Conservation (phyloP, 1,140 invertebrate species). For the Musca vetustissima region DNA sequence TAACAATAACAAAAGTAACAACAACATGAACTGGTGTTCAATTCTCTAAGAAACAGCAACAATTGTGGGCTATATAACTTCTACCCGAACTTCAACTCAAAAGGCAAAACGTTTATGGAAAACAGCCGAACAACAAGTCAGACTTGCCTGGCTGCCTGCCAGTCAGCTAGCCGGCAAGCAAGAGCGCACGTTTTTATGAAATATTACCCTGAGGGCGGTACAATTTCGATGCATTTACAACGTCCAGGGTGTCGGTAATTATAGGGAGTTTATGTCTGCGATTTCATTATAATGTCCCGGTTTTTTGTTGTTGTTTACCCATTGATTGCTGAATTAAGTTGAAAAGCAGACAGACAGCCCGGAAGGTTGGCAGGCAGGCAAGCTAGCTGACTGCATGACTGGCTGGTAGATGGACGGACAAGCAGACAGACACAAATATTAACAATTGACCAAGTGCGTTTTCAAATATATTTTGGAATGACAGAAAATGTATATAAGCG, state of each 20-base stretch:
- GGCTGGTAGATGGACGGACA: too few relatives aligned
- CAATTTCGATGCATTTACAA: slow-evolving; percentile 55
- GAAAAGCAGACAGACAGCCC: slow-evolving; percentile 14
- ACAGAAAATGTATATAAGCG: too few relatives aligned
- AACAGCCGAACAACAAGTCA: too few relatives aligned
- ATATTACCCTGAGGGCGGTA: slow-evolving; percentile 47
- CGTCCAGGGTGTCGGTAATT: slow-evolving; percentile 55
- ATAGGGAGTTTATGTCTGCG: slow-evolving; percentile 55
- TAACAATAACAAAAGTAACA: slow-evolving; percentile 5
- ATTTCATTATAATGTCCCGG: slow-evolving; percentile 37
- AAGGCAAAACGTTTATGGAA: too few relatives aligned
- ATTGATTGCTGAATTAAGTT: slow-evolving; percentile 34
- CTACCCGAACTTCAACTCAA: too few relatives aligned
- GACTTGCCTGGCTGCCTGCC: too few relatives aligned
- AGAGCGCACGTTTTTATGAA: slow-evolving; percentile 33
- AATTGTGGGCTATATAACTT: too few relatives aligned
- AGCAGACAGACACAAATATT: too few relatives aligned
- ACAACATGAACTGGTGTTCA: neutral
- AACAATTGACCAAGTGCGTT: too few relatives aligned
- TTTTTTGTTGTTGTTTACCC: slow-evolving; percentile 16
- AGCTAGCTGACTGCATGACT: neutral
- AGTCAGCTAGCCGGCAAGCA: too few relatives aligned
- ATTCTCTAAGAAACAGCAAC: too few relatives aligned
- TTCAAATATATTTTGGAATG: too few relatives aligned
- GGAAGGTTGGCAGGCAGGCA: neutral